A percentile compares a stretch with the other conserved stretches of the same genome.
These are phyloP conservation scores for Dolichomitus sp. DNA, from an alignment of 2,888 invertebrate genomes.

Conservation along the genomic window DNA sequence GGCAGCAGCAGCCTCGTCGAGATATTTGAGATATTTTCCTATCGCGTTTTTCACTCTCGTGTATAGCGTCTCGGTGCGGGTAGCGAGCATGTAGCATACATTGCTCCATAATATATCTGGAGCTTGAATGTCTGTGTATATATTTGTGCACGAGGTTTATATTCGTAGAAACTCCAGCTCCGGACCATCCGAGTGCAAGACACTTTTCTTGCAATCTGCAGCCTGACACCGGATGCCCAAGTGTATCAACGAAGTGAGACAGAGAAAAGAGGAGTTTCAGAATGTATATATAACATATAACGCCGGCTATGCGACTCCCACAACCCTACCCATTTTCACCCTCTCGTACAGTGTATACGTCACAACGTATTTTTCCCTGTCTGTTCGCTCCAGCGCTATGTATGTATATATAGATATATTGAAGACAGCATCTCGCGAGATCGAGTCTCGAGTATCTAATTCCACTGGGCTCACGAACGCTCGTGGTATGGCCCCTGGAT, in stretches of 20 bases:
- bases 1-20: slow-evolving; percentile 13
- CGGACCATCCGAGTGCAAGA: slow-evolving; percentile 55
- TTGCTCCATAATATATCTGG: not conserved
- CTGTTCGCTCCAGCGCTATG: not conserved
- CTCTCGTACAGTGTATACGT: slow-evolving; percentile 13
- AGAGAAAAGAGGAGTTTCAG: not conserved
- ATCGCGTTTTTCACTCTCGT: slow-evolving; percentile 16
- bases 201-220: slow-evolving; percentile 70
- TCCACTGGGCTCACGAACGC: slow-evolving; percentile 40
- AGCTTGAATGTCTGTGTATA: slow-evolving; percentile 9
- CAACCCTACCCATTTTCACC: slow-evolving; percentile 16
- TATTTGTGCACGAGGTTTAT: slow-evolving; percentile 48
- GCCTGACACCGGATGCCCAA: slow-evolving; percentile 64
- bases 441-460: slow-evolving; percentile 63
- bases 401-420: slow-evolving; percentile 32
- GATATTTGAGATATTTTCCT: slow-evolving; percentile 60
- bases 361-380: slow-evolving; percentile 34
- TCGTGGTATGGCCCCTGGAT: not conserved
- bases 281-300: not conserved
- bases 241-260: slow-evolving; percentile 39
- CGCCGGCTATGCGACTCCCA: slow-evolving; percentile 20
- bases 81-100: slow-evolving; percentile 12
- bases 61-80: not conserved
- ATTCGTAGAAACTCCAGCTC: slow-evolving; percentile 35
- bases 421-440: slow-evolving; percentile 38